Percentiles rank a stretch among this genome's conserved stretches.
Conservation (phyloP, 2,113 vertebrate genomes). For the Vulpes ferrilata region DNA sequence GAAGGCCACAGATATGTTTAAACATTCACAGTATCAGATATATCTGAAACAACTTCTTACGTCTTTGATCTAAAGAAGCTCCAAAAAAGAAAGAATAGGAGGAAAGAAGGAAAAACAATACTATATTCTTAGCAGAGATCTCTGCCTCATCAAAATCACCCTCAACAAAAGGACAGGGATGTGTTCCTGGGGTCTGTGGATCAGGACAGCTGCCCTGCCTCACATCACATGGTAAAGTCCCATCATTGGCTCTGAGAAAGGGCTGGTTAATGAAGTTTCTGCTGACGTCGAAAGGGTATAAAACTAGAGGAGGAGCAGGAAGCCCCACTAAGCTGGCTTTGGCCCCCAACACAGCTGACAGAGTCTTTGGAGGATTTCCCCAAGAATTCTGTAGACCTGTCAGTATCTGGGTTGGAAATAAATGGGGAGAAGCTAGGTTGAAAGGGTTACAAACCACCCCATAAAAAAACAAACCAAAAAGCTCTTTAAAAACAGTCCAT, state of each 20-base stretch:
- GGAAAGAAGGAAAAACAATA: not conserved
- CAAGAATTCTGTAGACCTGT: constrained; percentile 43
- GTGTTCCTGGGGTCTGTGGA: not conserved
- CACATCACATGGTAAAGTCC: not conserved
- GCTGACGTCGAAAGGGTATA: not conserved
- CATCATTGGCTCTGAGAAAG: constrained; percentile 49
- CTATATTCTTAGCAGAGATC: constrained; percentile 47
- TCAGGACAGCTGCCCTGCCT: not conserved
- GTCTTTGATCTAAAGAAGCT: constrained; percentile 82
- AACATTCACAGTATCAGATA: constrained; percentile 88
- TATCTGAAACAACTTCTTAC: constrained; percentile 83
- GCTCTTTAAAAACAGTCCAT: constrained; percentile 83
- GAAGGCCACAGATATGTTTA: constrained; percentile 84
- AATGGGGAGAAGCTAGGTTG: constrained; percentile 61
- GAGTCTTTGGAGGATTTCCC: constrained; percentile 9
- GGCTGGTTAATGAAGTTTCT: constrained; percentile 28
- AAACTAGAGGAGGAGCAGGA: not conserved
- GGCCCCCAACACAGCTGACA: constrained; percentile 57
- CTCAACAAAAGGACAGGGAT: not conserved
- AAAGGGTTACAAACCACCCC: constrained; percentile 80
- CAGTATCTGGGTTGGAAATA: constrained; percentile 65
- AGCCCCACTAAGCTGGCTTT: constrained; percentile 45
- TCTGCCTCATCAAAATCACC: constrained; percentile 36
- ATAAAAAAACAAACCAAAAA: constrained; percentile 74
- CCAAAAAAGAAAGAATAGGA: constrained; percentile 37